Conservation (phyloP, 2,797 vertebrate species). For the Pygocentrus nattereri region DNA sequence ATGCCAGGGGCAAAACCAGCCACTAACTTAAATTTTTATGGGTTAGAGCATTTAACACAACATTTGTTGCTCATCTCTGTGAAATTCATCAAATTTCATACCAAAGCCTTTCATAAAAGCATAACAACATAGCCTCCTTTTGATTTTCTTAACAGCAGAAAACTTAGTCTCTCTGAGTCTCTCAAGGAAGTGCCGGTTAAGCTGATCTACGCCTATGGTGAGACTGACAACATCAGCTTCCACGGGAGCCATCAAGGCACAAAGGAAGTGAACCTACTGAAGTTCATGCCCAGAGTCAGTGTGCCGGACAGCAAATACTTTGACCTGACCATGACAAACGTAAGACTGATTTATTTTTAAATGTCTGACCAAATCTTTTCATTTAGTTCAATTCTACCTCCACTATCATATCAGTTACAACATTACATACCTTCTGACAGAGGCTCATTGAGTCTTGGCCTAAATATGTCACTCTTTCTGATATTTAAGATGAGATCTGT, state of each 20-base stretch:
- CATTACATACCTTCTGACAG: neutral
- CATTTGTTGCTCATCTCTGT: no score
- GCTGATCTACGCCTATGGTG: constrained; percentile 79
- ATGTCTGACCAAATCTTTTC: neutral
- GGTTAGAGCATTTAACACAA: no score
- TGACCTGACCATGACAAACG: constrained; percentile 72
- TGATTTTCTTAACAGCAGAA: no score
- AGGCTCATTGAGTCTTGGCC: neutral
- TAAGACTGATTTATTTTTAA: constrained; percentile 66
- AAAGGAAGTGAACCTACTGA: constrained; percentile 83
- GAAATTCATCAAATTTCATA: no score
- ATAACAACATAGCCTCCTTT: no score
- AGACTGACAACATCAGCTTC: constrained; percentile 71
- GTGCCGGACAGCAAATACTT: constrained; percentile 57
- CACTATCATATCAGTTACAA: neutral
- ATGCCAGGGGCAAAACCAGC: no score
- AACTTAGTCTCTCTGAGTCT: neutral
- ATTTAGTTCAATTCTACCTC: neutral
- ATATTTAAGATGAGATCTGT: neutral
- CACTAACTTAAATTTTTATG: no score
- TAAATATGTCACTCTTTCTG: neutral
- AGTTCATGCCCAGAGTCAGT: constrained; percentile 51
- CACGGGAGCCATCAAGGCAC: constrained; percentile 68
- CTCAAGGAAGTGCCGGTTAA: constrained; percentile 73
- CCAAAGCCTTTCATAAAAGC: no score